Percentiles rank a stretch among this genome's conserved stretches.
Evolutionary conservation across 1,140 invertebrate species (phyloP).

Genomic region (Tetragonula clypearis): DNA sequence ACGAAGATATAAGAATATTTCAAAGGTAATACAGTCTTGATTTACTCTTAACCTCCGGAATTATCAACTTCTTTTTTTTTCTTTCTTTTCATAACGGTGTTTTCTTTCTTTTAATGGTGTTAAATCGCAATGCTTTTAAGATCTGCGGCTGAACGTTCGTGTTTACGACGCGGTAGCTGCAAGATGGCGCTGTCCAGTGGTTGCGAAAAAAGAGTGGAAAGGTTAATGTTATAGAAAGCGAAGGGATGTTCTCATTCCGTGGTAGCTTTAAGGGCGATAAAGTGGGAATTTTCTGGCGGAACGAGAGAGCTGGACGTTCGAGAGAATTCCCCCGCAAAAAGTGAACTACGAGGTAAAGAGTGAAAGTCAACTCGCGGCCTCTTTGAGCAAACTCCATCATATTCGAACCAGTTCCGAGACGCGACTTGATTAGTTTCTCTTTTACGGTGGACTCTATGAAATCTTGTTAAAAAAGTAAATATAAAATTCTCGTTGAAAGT

Average conservation of each 20-base stretch:
- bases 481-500: background rate
- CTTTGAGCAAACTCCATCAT: background rate
- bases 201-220: background rate
- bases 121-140: background rate
- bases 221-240: background rate
- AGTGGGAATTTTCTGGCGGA: background rate
- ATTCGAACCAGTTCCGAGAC: background rate
- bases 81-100: background rate
- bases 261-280: conserved; percentile 21
- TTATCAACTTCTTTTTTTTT: background rate
- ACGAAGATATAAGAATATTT: background rate
- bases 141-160: background rate
- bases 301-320: no score
- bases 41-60: background rate
- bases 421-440: background rate
- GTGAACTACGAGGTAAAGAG: background rate
- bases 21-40: background rate
- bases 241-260: background rate
- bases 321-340: background rate
- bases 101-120: no score
- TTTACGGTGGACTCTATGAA: background rate
- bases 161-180: background rate
- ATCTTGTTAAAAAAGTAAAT: background rate
- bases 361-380: background rate
- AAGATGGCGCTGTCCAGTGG: background rate